Evolutionary conservation across 2,797 vertebrate genomes (phyloP).

Genomic region (Falco novaeseelandiae): DNA sequence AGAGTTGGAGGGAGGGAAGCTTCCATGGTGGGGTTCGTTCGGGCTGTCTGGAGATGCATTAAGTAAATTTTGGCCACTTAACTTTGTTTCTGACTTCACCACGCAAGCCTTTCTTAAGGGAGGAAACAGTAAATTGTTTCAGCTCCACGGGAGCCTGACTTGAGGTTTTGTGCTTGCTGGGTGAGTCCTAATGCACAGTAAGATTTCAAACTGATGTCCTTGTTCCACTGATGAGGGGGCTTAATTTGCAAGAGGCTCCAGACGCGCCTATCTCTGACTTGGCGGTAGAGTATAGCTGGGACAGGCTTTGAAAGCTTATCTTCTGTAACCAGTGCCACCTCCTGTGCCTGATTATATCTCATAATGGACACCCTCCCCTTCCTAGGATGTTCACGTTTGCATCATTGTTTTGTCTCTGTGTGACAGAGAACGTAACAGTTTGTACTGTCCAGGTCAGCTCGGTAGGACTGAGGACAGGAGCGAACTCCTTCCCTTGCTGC

Average conservation of each 20-base stretch:
- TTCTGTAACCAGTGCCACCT: not conserved
- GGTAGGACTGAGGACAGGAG: rapidly evolving
- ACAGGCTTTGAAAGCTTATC: slow-evolving; percentile 20
- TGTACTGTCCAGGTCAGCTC: not conserved
- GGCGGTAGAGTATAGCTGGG: not conserved
- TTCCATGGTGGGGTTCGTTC: rapidly evolving
- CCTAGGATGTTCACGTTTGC: not conserved
- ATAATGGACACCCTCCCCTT: not conserved
- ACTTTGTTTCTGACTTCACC: not conserved
- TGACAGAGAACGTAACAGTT: not conserved
- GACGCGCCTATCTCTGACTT: not conserved
- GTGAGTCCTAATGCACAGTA: not conserved
- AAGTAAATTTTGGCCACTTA: not conserved
- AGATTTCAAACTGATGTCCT: not conserved
- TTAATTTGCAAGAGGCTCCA: slow-evolving; percentile 26
- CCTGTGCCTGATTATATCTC: not conserved
- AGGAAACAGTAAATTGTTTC: not conserved
- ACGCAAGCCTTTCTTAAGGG: not conserved
- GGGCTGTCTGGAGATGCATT: not conserved
- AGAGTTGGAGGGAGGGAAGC: not conserved
- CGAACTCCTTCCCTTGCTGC: not conserved
- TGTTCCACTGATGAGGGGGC: not conserved
- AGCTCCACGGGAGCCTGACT: not conserved
- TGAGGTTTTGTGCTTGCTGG: not conserved
- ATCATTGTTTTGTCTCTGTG: not conserved